Conservation (phyloP, 2,888 invertebrate species). For the Lycocerus yunnanus region DNA sequence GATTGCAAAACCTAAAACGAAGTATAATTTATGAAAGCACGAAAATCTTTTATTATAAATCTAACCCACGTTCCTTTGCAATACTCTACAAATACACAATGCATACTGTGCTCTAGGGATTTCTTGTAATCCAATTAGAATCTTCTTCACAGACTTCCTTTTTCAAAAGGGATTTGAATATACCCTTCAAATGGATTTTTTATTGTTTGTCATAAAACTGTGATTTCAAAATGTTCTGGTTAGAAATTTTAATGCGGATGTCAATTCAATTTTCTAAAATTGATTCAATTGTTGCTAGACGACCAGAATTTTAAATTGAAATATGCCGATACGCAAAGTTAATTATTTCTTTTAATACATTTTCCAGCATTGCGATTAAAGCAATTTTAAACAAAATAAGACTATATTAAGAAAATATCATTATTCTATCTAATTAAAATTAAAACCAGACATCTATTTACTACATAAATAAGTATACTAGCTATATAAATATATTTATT, state of each 20-base stretch:
- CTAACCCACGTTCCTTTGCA: slow-evolving; percentile 27
- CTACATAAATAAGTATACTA: too few relatives aligned
- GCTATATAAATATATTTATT: too few relatives aligned
- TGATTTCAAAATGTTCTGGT: slow-evolving; percentile 18
- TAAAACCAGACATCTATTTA: too few relatives aligned
- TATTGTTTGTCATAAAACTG: slow-evolving; percentile 23
- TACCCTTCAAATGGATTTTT: slow-evolving; percentile 23
- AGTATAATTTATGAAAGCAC: slow-evolving; percentile 23
- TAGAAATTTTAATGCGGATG: slow-evolving; percentile 8
- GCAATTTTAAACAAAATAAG: neutral
- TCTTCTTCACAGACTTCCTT: slow-evolving; percentile 24
- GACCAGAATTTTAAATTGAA: neutral
- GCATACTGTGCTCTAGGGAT: slow-evolving; percentile 26
- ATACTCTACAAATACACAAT: slow-evolving; percentile 24
- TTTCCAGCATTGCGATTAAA: neutral
- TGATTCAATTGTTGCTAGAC: neutral
- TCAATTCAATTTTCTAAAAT: neutral
- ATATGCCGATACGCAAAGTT: neutral
- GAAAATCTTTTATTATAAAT: slow-evolving; percentile 26
- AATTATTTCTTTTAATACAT: neutral
- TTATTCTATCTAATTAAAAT: neutral
- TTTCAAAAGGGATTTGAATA: slow-evolving; percentile 29
- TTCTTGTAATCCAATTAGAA: slow-evolving; percentile 30
- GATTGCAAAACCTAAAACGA: slow-evolving; percentile 1
- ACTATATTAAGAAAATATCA: neutral